Evolutionary conservation across 2,888 invertebrate genomes (phyloP).

Genomic region (Miltochrista miniata): DNA sequence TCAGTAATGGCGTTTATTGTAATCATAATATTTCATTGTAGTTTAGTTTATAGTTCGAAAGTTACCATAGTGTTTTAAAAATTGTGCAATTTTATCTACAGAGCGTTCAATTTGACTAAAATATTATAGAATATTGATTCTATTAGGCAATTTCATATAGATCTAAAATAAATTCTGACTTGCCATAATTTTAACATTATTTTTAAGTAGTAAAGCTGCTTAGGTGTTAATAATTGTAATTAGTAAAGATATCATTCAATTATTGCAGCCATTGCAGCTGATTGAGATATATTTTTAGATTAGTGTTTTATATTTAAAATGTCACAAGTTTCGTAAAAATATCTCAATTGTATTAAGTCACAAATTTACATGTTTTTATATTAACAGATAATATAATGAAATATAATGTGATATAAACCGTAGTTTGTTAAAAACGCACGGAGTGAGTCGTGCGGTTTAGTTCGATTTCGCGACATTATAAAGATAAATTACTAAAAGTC

Average conservation of each 20-base stretch:
- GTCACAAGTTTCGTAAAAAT: constrained; percentile 29
- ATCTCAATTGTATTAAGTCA: constrained; percentile 29
- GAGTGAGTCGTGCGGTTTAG: constrained; percentile 1
- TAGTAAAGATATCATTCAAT: constrained; percentile 39
- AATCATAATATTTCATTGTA: constrained; percentile 43
- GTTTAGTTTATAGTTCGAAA: constrained; percentile 63
- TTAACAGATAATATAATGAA: constrained; percentile 24
- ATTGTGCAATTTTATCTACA: constrained; percentile 65
- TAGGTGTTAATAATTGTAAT: constrained; percentile 41
- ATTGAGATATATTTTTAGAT: constrained; percentile 33
- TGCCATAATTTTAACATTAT: constrained; percentile 53
- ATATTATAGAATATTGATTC: constrained; percentile 37
- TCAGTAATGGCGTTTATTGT: constrained; percentile 33
- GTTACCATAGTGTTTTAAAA: constrained; percentile 71
- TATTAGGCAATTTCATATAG: constrained; percentile 32
- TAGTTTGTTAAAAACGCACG: constrained; percentile 10
- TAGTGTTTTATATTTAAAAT: constrained; percentile 34
- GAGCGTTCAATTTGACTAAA: constrained; percentile 38
- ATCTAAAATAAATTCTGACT: constrained; percentile 42
- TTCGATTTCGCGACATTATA: constrained; percentile 1
- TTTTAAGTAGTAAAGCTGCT: constrained; percentile 61
- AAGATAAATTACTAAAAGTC: constrained; percentile 37
- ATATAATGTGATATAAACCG: constrained; percentile 38
- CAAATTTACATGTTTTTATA: constrained; percentile 32
- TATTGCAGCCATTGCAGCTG: constrained; percentile 31